Evolutionary conservation across 1,140 invertebrate genomes (phyloP).

Genomic region (Batillaria attramentaria): DNA sequence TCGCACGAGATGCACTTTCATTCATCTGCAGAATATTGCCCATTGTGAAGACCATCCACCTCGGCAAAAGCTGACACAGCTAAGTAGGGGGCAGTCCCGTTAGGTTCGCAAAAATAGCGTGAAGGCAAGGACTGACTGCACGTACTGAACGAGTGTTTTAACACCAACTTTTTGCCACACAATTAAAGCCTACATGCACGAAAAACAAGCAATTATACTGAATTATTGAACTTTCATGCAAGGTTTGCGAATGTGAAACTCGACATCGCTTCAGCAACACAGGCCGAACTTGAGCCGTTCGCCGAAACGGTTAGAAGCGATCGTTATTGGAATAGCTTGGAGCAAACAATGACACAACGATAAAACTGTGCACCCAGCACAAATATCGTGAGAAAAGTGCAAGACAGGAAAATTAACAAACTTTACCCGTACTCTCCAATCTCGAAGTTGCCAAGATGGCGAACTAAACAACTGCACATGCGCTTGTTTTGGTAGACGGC

Average conservation of each 20-base stretch:
- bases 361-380: no score
- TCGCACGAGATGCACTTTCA: constrained; percentile 17
- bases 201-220: no score
- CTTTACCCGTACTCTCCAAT: constrained; percentile 38
- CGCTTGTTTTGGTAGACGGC: constrained; percentile 44
- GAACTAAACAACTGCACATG: constrained; percentile 52
- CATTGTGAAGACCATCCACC: constrained; percentile 23
- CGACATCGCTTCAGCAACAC: constrained; percentile 7
- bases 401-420: constrained; percentile 25
- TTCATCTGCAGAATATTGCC: constrained; percentile 20
- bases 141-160: neutral
- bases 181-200: no score
- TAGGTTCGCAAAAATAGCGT: no score
- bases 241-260: constrained; percentile 17
- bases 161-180: neutral
- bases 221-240: no score
- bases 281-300: no score
- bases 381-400: neutral
- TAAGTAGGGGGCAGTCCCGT: neutral
- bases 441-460: constrained; percentile 51
- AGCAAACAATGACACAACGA: no score
- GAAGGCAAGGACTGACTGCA: no score
- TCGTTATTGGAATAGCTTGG: no score
- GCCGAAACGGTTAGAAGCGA: no score
- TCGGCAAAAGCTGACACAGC: constrained; percentile 25